Conservation (phyloP, 2,888 invertebrate genomes). For the Thumatha senex region DNA sequence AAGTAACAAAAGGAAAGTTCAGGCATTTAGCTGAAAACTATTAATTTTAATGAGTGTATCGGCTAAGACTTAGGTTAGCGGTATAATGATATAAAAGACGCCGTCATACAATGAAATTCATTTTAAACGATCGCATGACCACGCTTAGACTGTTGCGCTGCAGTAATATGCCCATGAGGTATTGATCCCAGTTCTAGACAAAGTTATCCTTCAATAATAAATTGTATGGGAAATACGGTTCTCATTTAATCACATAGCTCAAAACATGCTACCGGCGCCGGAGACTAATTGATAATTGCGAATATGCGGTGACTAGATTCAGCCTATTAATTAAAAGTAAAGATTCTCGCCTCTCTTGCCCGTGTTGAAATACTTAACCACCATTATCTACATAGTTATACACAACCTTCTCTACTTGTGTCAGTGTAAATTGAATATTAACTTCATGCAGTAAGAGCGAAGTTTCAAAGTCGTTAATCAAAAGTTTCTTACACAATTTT, state of each 20-base stretch:
- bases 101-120: slow-evolving; percentile 33
- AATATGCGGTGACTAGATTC: slow-evolving; percentile 66
- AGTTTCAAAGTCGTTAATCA: slow-evolving; percentile 55
- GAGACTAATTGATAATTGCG: slow-evolving; percentile 75
- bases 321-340: slow-evolving; percentile 79
- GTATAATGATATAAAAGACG: slow-evolving; percentile 20
- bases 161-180: slow-evolving; percentile 42
- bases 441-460: slow-evolving; percentile 60
- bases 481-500: slow-evolving; percentile 48
- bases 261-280: slow-evolving; percentile 76
- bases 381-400: slow-evolving; percentile 48
- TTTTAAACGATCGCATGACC: slow-evolving; percentile 33
- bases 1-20: background rate
- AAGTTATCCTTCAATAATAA: slow-evolving; percentile 56
- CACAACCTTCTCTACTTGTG: slow-evolving; percentile 45
- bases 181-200: slow-evolving; percentile 43
- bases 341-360: slow-evolving; percentile 74
- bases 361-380: slow-evolving; percentile 64
- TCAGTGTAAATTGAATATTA: slow-evolving; percentile 70
- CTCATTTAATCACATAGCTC: slow-evolving; percentile 70
- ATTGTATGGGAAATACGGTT: slow-evolving; percentile 63
- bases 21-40: slow-evolving; percentile 26
- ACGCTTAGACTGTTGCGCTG: slow-evolving; percentile 27
- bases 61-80: slow-evolving; percentile 18
- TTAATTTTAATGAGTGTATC: slow-evolving; percentile 32